These are phyloP conservation scores for Cephus rjabovi DNA, from an alignment of 2,888 invertebrate genomes.

Conservation along the genomic window DNA sequence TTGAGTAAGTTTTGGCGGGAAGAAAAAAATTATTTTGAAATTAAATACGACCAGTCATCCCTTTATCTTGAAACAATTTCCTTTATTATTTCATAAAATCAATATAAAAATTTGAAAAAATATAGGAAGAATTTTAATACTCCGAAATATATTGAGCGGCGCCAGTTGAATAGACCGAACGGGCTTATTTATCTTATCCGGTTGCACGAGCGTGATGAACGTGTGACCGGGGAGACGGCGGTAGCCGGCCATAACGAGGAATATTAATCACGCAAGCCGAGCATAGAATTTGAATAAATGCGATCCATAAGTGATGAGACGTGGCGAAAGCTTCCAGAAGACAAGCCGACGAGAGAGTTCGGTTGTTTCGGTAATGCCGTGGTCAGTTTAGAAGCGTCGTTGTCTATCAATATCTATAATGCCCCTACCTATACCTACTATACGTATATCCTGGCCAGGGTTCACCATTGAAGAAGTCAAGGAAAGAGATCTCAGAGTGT, in stretches of 20 bases:
- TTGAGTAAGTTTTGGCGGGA: not conserved
- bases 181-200: constrained; percentile 8
- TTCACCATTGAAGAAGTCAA: constrained; percentile 14
- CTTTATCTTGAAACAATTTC: too few relatives aligned
- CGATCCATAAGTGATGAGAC: constrained; percentile 63
- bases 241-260: constrained; percentile 47
- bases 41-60: too few relatives aligned
- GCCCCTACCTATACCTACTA: not conserved
- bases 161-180: not conserved
- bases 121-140: not conserved
- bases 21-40: too few relatives aligned
- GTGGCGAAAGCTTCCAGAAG: constrained; percentile 59
- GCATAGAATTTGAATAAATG: constrained; percentile 56
- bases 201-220: constrained; percentile 9
- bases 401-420: constrained; percentile 30
- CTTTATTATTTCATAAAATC: not conserved
- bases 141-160: not conserved
- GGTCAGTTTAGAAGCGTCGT: constrained; percentile 6
- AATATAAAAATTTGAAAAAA: not conserved
- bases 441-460: not conserved
- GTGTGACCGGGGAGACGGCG: constrained; percentile 17
- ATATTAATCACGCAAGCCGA: constrained; percentile 53
- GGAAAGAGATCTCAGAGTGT: constrained; percentile 9
- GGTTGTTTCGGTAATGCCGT: not conserved
- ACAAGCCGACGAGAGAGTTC: constrained; percentile 10